phyloP scores from a whole-genome alignment of 1,140 invertebrate species.

The Phenacoccus solenopsis region DNA sequence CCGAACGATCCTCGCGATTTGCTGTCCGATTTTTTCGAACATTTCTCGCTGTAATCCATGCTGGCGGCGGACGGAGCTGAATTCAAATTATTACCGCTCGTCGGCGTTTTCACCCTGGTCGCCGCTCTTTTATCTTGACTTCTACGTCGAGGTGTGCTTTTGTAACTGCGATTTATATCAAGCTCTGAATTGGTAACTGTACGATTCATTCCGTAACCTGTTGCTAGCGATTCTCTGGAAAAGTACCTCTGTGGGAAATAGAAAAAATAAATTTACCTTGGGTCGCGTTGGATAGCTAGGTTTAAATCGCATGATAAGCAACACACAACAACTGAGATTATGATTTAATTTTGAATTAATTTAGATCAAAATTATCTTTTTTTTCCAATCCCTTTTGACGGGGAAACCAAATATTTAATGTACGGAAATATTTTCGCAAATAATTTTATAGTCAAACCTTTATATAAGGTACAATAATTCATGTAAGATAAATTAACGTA shows the following conservation, averaged over 20 bases:
- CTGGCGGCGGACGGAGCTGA: constrained; percentile 18
- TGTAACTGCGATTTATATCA: constrained; percentile 8
- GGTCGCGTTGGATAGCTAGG: too few species aligned
- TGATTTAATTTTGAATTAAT: too few species aligned
- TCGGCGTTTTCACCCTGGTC: background rate
- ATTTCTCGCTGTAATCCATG: constrained; percentile 9
- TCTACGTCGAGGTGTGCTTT: constrained; percentile 7
- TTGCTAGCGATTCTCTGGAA: background rate
- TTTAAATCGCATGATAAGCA: too few species aligned
- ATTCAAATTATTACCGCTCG: constrained; percentile 8
- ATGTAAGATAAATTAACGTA: background rate
- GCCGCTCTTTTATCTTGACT: background rate
- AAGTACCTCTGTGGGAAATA: background rate
- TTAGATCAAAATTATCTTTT: background rate
- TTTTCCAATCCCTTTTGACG: background rate
- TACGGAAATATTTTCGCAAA: background rate
- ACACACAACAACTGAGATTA: too few species aligned
- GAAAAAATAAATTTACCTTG: too few species aligned
- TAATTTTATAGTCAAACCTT: background rate
- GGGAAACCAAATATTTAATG: too few species aligned
- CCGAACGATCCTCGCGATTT: constrained; percentile 11
- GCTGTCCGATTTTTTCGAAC: constrained; percentile 5
- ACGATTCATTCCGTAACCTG: constrained; percentile 10
- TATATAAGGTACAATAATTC: background rate
- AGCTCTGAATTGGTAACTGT: constrained; percentile 12